Conservation (phyloP, 2,113 vertebrate species). For the Aepyceros melampus region DNA sequence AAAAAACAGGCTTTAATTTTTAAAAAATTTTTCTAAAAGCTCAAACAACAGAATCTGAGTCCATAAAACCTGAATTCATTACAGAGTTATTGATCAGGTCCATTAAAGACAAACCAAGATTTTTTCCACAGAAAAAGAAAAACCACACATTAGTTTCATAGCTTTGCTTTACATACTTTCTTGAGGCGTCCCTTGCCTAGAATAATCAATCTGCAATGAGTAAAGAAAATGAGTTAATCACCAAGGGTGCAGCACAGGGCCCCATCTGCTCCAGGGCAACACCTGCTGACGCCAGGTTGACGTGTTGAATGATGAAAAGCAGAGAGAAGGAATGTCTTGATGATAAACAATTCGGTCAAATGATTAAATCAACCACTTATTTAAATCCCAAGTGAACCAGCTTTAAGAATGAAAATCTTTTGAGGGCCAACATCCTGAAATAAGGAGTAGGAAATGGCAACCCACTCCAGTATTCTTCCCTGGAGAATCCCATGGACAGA, state of each 20-base stretch:
- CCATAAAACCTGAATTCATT: neutral
- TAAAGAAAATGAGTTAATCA: neutral
- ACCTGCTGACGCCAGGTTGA: neutral
- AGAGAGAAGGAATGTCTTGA: neutral
- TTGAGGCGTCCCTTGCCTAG: neutral
- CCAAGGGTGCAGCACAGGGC: neutral
- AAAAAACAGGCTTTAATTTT: neutral
- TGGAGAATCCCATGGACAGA: neutral
- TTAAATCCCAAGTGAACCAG: neutral
- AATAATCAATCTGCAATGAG: neutral
- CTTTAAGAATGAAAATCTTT: neutral
- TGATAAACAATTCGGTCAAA: neutral
- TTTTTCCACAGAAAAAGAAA: neutral
- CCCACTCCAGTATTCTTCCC: neutral
- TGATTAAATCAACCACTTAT: neutral
- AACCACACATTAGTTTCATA: neutral
- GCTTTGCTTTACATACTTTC: neutral
- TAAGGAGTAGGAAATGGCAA: neutral
- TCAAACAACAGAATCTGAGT: neutral
- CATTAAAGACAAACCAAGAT: neutral
- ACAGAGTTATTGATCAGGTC: neutral
- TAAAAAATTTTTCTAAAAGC: neutral
- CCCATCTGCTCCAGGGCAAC: too few relatives aligned
- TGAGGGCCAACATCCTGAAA: neutral
- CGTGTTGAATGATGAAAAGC: neutral